These are phyloP conservation scores for Amphipyra berbera DNA, from an alignment of 2,888 invertebrate species.

Conservation along the genomic window DNA sequence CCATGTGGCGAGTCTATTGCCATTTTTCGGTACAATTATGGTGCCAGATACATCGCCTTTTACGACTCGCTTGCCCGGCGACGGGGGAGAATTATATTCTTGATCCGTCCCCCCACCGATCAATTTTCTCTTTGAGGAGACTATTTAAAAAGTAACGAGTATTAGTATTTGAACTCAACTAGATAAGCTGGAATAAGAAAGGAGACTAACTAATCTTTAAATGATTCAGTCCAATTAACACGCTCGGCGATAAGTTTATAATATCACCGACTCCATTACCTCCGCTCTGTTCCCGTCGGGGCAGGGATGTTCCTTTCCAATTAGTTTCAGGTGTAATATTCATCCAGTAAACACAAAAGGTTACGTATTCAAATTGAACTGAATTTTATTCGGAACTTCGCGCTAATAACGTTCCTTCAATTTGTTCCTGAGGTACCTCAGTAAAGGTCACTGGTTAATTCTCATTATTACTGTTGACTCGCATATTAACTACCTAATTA, in stretches of 20 bases:
- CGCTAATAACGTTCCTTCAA: constrained; percentile 5
- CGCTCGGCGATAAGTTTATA: neutral
- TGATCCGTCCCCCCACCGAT: no score
- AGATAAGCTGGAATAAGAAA: neutral
- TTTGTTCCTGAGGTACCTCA: constrained; percentile 6
- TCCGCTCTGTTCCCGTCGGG: neutral
- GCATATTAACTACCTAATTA: neutral
- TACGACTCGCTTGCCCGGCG: no score
- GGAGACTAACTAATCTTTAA: neutral
- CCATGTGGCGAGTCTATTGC: no score
- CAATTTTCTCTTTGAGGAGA: no score
- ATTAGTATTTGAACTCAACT: neutral
- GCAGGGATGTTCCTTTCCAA: neutral
- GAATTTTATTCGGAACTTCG: constrained; percentile 12
- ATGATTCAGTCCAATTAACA: constrained; percentile 10
- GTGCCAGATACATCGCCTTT: no score
- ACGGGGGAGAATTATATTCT: no score
- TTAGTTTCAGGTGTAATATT: constrained; percentile 25
- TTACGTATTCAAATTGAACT: constrained; percentile 18
- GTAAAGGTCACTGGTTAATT: neutral
- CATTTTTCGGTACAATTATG: no score
- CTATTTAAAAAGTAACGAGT: no score
- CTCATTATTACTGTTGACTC: neutral
- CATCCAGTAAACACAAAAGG: constrained; percentile 21
- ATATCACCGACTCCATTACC: neutral